Evolutionary conservation across 1,140 invertebrate species (phyloP), one percentile per base, ranked within the genome.

Genomic region (Drosophila baimaii): DNA sequence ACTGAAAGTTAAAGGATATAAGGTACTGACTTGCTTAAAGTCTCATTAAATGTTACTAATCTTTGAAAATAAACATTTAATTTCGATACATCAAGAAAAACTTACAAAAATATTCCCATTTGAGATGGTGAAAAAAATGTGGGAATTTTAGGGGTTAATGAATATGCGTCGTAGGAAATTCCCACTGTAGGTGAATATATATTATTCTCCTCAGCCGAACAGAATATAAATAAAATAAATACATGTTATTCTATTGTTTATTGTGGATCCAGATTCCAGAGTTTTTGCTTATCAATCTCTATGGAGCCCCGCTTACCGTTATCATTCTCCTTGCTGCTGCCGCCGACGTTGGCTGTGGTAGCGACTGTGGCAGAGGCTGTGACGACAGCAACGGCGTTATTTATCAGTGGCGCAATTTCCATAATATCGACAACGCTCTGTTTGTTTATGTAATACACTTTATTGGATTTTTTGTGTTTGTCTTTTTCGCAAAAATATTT

Each of bases 341-440:
- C 61, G 27, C 17, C 61, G 43, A 29, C 43, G 65, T 29, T 68
- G 27, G 44, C 29, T 39, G 75, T 64, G 62, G 79, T 41, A 52
- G 69, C 23, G 27, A 51, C 74, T 29, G 57, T 33, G 59, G 70
- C 78, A 65, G 77, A 79, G 74, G 75, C 61, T 64, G 61, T 55
- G 72, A 73, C 81, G 55, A 66, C 68, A 62, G 71, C 82, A 55
- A 79, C 81, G 70, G 75, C 83, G 61, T 63, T 81, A 62, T 86
- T 85, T 43, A 76, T 70, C 71, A 82, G 81, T 66, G 82, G 82
- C 59, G 84, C 84, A 66, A 88, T 89, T 88, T 88, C 83, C 83
- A 88, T 88, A 88, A 88, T 88, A 51, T 76, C 19, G 21, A 23
- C 33, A 31, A 43, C 65, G 41, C 44, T 46, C 37, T 59, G 52